Conservation (phyloP, 2,888 invertebrate genomes). For the Thera obeliscata region DNA sequence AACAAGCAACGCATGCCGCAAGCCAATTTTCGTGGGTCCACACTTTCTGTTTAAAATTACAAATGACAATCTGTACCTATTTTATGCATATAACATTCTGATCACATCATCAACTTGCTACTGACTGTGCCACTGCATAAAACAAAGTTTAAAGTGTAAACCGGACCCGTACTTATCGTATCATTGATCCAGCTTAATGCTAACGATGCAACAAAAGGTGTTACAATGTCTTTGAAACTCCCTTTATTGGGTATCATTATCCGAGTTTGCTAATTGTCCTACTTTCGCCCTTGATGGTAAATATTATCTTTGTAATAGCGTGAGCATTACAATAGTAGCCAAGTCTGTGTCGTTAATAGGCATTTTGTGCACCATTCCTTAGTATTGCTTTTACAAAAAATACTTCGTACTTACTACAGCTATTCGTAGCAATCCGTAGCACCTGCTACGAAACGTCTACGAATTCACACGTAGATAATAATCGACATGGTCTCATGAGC, state of each 20-base stretch:
- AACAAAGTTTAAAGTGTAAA: neutral
- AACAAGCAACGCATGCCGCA: no score
- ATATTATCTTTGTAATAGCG: slow-evolving; percentile 9
- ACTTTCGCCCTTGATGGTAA: slow-evolving; percentile 43
- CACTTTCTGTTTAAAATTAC: no score
- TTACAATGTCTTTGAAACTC: slow-evolving; percentile 48
- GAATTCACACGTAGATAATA: slow-evolving; percentile 20
- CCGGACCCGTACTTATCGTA: slow-evolving; percentile 2
- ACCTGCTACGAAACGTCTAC: slow-evolving; percentile 16
- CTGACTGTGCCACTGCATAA: neutral
- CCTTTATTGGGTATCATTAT: slow-evolving; percentile 52
- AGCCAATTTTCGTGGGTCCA: no score
- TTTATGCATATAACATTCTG: no score
- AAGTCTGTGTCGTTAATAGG: no score
- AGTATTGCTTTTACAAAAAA: no score
- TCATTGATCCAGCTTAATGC: slow-evolving; percentile 30
- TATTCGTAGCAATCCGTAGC: slow-evolving; percentile 23
- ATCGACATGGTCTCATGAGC: slow-evolving; percentile 20
- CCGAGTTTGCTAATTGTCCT: slow-evolving; percentile 50
- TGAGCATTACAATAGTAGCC: neutral
- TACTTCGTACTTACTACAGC: neutral
- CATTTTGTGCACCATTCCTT: no score
- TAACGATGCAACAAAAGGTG: slow-evolving; percentile 57
- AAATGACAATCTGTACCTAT: no score
- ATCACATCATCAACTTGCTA: no score